These are phyloP conservation scores for Parambassis ranga DNA, from an alignment of 2,797 vertebrate genomes.

Conservation along the genomic window DNA sequence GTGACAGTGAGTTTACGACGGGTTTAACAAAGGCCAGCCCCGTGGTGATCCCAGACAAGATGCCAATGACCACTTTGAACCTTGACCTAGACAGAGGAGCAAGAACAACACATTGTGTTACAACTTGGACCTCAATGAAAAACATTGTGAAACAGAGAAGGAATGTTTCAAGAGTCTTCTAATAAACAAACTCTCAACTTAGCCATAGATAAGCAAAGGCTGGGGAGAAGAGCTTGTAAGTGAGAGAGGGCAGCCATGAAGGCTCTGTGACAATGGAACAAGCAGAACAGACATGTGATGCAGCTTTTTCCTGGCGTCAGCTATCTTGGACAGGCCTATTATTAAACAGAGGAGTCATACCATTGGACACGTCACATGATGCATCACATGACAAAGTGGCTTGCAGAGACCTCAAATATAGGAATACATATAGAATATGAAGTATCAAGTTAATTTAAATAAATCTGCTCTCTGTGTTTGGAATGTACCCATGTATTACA, in stretches of 20 bases:
- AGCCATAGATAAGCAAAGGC: neutral
- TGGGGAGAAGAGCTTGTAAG: constrained; percentile 8
- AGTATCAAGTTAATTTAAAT: too few relatives aligned
- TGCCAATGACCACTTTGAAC: constrained; percentile 92
- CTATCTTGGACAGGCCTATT: constrained; percentile 69
- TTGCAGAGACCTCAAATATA: neutral
- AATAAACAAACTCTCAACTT: neutral
- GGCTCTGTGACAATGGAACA: constrained; percentile 52
- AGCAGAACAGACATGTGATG: constrained; percentile 73
- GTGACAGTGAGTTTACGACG: constrained; percentile 92
- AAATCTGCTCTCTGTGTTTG: too few relatives aligned
- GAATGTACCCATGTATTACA: too few relatives aligned
- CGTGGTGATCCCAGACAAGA: constrained; percentile 92
- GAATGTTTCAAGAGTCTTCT: neutral
- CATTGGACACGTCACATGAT: constrained; percentile 36
- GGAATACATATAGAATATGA: neutral
- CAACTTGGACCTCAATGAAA: neutral
- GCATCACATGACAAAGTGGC: neutral
- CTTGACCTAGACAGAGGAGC: constrained; percentile 80
- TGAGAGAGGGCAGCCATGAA: constrained; percentile 13
- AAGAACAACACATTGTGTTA: neutral
- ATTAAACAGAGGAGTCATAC: constrained; percentile 57
- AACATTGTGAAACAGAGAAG: neutral
- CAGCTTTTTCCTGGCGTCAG: constrained; percentile 65
- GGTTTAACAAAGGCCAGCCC: constrained; percentile 95